Conservation (phyloP, 1,140 invertebrate genomes). For the Magallana angulata region DNA sequence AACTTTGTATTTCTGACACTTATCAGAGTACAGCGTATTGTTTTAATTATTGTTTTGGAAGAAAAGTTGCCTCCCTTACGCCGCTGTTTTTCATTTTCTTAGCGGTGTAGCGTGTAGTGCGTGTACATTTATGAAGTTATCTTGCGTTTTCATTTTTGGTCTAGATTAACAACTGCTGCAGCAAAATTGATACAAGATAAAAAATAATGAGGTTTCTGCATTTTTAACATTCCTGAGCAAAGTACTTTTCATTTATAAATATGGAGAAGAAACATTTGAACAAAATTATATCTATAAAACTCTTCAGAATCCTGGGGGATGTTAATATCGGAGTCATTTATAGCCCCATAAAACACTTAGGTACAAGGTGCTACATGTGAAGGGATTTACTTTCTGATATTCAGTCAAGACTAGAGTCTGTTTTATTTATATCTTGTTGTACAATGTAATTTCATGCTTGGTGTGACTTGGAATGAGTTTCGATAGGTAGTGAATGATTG, state of each 20-base stretch:
- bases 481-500: not conserved
- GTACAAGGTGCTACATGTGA: too few species aligned
- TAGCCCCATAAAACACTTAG: not conserved
- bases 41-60: not conserved
- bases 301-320: not conserved
- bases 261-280: not conserved
- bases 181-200: too few species aligned
- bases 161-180: too few species aligned
- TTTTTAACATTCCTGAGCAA: too few species aligned
- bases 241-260: not conserved
- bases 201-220: too few species aligned
- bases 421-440: not conserved
- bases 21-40: not conserved
- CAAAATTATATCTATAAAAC: not conserved
- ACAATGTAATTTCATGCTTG: conserved; percentile 11
- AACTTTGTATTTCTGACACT: too few species aligned
- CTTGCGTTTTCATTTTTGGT: not conserved
- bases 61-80: not conserved
- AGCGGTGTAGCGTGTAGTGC: not conserved
- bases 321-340: not conserved
- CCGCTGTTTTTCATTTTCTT: not conserved
- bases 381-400: too few species aligned
- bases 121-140: not conserved
- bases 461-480: conserved; percentile 19
- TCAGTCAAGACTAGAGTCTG: not conserved